Evolutionary conservation across 1,140 invertebrate species (phyloP).

Genomic region (Berghia stephanieae): DNA sequence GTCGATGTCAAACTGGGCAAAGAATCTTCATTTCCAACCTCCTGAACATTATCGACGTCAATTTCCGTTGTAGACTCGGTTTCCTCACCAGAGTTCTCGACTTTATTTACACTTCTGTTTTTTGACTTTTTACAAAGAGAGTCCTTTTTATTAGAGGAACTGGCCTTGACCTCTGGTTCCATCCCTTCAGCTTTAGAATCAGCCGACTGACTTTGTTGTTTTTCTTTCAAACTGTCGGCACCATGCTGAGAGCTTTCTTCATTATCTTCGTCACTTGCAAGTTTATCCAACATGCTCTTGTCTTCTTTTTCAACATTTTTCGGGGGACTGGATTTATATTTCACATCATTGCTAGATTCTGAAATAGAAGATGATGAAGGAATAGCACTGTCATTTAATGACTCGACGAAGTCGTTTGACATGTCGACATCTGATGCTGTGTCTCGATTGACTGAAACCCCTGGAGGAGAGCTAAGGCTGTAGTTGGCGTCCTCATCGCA

Average conservation of each 20-base stretch:
- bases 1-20: not conserved
- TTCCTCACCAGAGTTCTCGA: too few species aligned
- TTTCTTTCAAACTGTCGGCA: slow-evolving; percentile 33
- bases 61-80: too few species aligned
- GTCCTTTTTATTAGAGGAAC: too few species aligned
- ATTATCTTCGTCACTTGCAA: slow-evolving; percentile 32
- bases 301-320: slow-evolving; percentile 29
- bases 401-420: not conserved
- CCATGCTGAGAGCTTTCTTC: not conserved
- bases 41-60: slow-evolving; percentile 24
- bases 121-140: too few species aligned
- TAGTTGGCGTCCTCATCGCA: not conserved
- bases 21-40: slow-evolving; percentile 37
- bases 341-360: not conserved
- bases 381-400: slow-evolving; percentile 32
- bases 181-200: too few species aligned
- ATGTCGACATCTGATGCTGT: slow-evolving; percentile 31
- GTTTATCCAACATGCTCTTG: not conserved
- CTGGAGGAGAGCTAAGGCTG: not conserved
- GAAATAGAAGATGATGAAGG: not conserved
- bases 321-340: not conserved
- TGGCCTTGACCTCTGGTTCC: too few species aligned
- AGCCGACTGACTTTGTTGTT: too few species aligned
- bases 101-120: too few species aligned
- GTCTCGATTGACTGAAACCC: not conserved